Percentiles rank a stretch among this genome's conserved stretches.
phyloP scores from a whole-genome alignment of 2,888 invertebrate genomes.

The Lasius fuliginosus region DNA sequence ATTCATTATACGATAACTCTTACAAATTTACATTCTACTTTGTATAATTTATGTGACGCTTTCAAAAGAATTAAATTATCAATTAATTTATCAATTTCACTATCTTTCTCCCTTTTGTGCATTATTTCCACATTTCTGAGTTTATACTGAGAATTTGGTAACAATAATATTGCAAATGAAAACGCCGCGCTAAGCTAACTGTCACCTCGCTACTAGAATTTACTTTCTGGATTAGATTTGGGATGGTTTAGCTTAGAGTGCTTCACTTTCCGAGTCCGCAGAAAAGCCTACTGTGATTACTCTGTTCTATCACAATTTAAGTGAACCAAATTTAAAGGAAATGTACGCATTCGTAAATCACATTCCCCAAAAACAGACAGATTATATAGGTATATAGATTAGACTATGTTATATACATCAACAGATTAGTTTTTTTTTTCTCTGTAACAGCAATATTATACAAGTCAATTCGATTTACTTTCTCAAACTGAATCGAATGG shows the following conservation, averaged over 20 bases:
- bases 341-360: neutral
- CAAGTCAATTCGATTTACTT: neutral
- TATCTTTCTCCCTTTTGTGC: neutral
- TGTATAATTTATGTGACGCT: neutral
- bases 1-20: constrained; percentile 1
- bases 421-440: neutral
- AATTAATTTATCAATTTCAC: neutral
- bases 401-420: neutral
- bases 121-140: neutral
- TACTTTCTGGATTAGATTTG: neutral
- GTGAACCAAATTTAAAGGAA: constrained; percentile 10
- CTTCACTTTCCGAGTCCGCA: neutral
- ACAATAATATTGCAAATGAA: neutral
- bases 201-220: neutral
- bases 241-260: neutral
- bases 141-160: neutral
- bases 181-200: neutral
- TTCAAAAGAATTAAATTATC: constrained; percentile 1
- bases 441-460: neutral
- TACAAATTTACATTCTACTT: neutral
- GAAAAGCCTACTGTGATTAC: neutral
- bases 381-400: neutral
- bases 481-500: neutral
- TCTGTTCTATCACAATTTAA: constrained; percentile 5
- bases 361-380: neutral